A percentile compares a stretch with the other conserved stretches of the same genome.
Conservation (phyloP, 2,888 invertebrate genomes). For the Teleogryllus oceanicus region DNA sequence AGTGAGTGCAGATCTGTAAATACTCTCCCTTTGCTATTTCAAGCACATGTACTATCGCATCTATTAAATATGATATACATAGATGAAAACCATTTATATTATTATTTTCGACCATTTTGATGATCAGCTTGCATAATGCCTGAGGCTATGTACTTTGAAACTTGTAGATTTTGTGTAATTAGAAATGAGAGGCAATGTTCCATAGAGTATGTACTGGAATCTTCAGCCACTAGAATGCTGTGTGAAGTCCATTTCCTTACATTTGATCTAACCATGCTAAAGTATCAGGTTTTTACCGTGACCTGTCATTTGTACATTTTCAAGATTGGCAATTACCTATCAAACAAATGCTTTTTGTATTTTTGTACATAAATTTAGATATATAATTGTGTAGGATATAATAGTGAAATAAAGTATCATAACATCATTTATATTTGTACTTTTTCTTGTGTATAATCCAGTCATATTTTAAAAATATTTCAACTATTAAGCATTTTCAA, state of each 20-base stretch:
- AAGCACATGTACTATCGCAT: too few species aligned
- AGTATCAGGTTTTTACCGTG: conserved; percentile 19
- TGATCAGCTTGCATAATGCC: too few species aligned
- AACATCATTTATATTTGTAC: not conserved
- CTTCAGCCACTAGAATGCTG: not conserved
- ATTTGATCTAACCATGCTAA: not conserved
- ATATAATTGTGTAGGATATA: conserved; percentile 29
- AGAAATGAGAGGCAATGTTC: not conserved
- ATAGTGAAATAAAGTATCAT: conserved; percentile 12
- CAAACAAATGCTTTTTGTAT: conserved; percentile 34
- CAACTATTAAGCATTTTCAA: too few species aligned
- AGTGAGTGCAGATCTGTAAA: too few species aligned
- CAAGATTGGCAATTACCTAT: not conserved
- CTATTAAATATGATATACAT: too few species aligned
- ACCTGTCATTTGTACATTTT: not conserved
- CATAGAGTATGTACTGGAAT: too few species aligned
- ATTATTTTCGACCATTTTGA: too few species aligned
- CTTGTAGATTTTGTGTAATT: conserved; percentile 21
- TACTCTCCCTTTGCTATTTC: too few species aligned
- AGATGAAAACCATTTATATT: too few species aligned
- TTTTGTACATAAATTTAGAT: conserved; percentile 34
- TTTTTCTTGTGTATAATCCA: not conserved
- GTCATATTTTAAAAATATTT: too few species aligned
- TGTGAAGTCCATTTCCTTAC: conserved; percentile 6
- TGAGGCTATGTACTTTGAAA: not conserved